phyloP scores from a whole-genome alignment of 2,888 invertebrate species.

The Capitulum mitella region DNA sequence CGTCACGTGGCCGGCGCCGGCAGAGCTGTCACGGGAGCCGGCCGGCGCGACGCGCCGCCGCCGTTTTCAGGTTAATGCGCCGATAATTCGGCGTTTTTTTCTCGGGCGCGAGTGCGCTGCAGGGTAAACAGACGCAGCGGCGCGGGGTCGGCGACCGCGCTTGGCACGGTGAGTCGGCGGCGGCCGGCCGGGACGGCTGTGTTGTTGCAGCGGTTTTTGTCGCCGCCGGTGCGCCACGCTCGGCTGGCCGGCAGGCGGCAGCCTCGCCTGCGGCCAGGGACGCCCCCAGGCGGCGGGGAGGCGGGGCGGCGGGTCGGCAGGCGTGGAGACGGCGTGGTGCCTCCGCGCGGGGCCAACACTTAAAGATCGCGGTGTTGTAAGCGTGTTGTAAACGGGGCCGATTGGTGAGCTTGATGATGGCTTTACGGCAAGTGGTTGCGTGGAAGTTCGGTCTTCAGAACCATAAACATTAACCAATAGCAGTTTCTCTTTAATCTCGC shows the following conservation, averaged over 20 bases:
- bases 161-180: not conserved
- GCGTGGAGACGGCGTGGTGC: too few species aligned
- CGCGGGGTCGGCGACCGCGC: not conserved
- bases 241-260: not conserved
- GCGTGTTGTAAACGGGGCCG: too few species aligned
- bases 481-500: too few species aligned
- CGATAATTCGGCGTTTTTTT: constrained; percentile 4
- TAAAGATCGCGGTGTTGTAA: too few species aligned
- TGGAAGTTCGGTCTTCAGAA: too few species aligned
- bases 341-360: too few species aligned
- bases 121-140: not conserved
- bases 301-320: not conserved
- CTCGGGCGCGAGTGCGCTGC: not conserved
- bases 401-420: too few species aligned
- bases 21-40: not conserved
- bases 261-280: too few species aligned
- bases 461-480: too few species aligned
- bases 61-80: not conserved
- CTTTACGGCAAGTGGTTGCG: too few species aligned
- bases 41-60: not conserved
- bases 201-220: constrained; percentile 14
- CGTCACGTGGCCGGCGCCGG: not conserved
- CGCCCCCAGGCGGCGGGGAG: too few species aligned
- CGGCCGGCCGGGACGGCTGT: not conserved
- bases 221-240: not conserved